Base-by-base conservation (phyloP, 2,113 vertebrate species). In the Syngnathus typhle region DNA sequence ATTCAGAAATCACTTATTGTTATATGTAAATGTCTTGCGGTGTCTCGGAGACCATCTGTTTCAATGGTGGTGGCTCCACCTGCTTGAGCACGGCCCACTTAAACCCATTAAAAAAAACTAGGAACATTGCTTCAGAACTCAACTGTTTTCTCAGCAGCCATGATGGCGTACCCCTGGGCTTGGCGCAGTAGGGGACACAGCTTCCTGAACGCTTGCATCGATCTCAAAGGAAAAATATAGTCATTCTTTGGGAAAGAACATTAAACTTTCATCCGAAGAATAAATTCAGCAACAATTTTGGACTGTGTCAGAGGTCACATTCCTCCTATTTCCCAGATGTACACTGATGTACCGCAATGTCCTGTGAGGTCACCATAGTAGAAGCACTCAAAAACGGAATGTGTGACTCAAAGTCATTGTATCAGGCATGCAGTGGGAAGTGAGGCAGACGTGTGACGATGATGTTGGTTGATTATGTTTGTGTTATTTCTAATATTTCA, bases 251-350 rank as follows among this genome's bases (percentile, higher is more conserved):
- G 84, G 85, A 88, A 88, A 82, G 71, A 82, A 84, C 86, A 86
- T 88, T 77, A 87, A 88, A 87, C 81, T 71, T 77, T 85, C 82
- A 82, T 75, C 83, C 74, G 79, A 80, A 86, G 79, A 87, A 86
- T 83, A 85, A 84, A 82, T 79, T 74, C 79, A 83, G 80, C 59
- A 82, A 81, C 77, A 78, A 80, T 76, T 83, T 82, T 80, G 74
- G 71, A 38, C 49, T 37, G 72, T 87, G 87, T 88, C 84, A 86
- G 69, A 68, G 89, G 86, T 88, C 69, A 46, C 82, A 89, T 91
- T 89, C 86, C 66, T 84, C 65, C 68, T 32, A 60, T 79, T 58
- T 89, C 83, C 88, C 87, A 82, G 79, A 87, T 82, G 86, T 70
- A 82, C 78, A 83, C 72, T 89, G 67, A 81, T 46, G 65, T 59